Evolutionary conservation across 2,888 invertebrate genomes (phyloP), one percentile per base, ranked within the genome.

Genomic region (Tinea trinotella): DNA sequence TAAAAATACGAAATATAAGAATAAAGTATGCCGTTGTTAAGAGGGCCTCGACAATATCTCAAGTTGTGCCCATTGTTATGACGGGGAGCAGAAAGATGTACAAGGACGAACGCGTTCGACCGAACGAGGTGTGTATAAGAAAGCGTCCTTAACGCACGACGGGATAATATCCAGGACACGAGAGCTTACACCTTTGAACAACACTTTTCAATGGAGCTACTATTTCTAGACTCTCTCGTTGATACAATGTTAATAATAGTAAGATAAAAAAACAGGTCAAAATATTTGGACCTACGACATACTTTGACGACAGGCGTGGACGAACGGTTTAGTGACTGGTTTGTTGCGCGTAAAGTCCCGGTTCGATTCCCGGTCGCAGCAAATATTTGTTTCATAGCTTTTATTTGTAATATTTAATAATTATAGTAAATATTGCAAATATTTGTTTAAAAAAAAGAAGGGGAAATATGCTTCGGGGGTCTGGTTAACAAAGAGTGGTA

Each of bases 121-220:
- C 40, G 15, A 40, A 13, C 40, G 2, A 40, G 40, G 40, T 40
- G 40, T n/a, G n/a, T n/a, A n/a, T 40, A 40, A 40, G 40, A 40
- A 40, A 40, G 15, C 40, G 13, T 12, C 30, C 30, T 30, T 30
- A 30, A 30, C 30, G 30, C 30, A 30, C 30, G 30, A 7, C 30
- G 30, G 7, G 30, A 30, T 30, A 7, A 30, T 30, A 30, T 30
- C 30, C 30, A 30, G 30, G 30, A 30, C 30, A 30, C 7, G 4
- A 30, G 7, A 30, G 30, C 30, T 30, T 30, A 10, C 30, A 30
- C 30, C 30, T 30, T 30, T 30, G 30, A 30, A 30, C 30, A 7
- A 30, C 3, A 30, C 2, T 2, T 7, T 7, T 2, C 30, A 30
- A 30, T 30, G 30, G 7, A 30, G 9, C 2, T 7, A 10, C n/a